Base-by-base conservation (phyloP, 2,797 vertebrate genomes). In the Myotis findleyi region DNA sequence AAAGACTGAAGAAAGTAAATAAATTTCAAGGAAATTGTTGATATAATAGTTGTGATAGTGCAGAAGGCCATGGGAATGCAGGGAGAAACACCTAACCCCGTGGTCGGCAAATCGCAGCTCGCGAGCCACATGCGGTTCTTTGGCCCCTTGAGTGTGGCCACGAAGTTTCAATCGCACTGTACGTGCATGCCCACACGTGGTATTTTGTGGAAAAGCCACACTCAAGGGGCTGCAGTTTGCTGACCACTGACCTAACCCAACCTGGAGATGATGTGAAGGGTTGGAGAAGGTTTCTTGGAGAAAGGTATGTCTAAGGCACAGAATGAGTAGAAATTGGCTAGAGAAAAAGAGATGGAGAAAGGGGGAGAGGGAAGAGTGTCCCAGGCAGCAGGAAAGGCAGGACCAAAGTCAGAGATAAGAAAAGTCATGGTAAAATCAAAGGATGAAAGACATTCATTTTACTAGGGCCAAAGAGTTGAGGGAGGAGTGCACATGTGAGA, bases 1-100 rank as follows among this genome's bases (percentile, higher is more conserved):
- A 92, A 95, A 92, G 23, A 68, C 66, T 75, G 21, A 66, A 77
- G 38, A 85, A 59, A 73, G 53, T 33, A 79, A 73, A 62, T 71
- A n/a, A 49, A 64, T 57, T 69, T 33, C 69, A 91, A 87, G 38
- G 38, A 36, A 83, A 23, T 53, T 87, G 33, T 62, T 62, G 36
- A 49, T 23, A 6, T 23, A 64, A 62, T 76, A 27, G 18, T 8
- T 68, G 10, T 68, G 47, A 66, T 36, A 47, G 49, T 20, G 57
- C 5, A 41, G 30, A 77, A 80, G 27, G 9, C 33, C 38, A 5
- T 18, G 44, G 81, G 38, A 38, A 69, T 36, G 64, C 21, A 49
- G 2, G n/a, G 18, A 83, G 16, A 21, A 53, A 49, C 36, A 57
- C 20, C 47, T 69, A 82, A 69, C 14, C n/a, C 49, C 41, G 41